Evolutionary conservation across 2,888 invertebrate genomes (phyloP), one percentile per base, ranked within the genome.

Genomic region (Lingula anatina): DNA sequence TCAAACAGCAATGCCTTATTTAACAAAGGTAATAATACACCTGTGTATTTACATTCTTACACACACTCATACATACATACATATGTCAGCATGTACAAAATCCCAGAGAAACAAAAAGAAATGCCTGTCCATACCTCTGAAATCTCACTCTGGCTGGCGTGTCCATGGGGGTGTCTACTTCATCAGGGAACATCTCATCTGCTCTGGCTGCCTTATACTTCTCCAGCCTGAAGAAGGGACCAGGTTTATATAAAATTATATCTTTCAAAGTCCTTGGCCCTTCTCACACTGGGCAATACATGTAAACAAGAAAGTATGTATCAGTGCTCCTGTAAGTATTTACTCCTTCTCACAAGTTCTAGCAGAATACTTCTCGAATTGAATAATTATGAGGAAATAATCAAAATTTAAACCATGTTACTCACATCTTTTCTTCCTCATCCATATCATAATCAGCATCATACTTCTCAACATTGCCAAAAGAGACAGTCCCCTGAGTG

Each of bases 141-240:
- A 97, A 99, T 35, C 97, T 81, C 44, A 85, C 83, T 63, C 86
- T 83, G 0, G 96, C 96, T 1, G 87, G 81, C 0, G 83, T 76
- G 77, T 95, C 89, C 52, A 85, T 80, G 0, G 97, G 97, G 0
- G 96, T 97, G 71, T 99, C 97, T 2, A 96, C 83, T 81, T 99
- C 97, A 80, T 99, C 99, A 0, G 99, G 99, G 80, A 94, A 99
- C 80, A 88, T 83, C 49, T 84, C 83, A 78, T 99, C 90, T 52
- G 79, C 73, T 57, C 83, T 79, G n/a, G 84, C 84, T 51, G 76
- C 72, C 54, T 76, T 73, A 47, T 72, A 64, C 56, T 73, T 72
- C 53, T 66, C 64, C 36, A 71, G 58, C 54, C 76, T 77, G 48
- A 39, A 56, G 53, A 35, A 48, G 5, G n/a, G 9, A 41, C 15